Evolutionary conservation across 2,113 vertebrate genomes (phyloP).

Genomic region (Corynorhinus townsendii): DNA sequence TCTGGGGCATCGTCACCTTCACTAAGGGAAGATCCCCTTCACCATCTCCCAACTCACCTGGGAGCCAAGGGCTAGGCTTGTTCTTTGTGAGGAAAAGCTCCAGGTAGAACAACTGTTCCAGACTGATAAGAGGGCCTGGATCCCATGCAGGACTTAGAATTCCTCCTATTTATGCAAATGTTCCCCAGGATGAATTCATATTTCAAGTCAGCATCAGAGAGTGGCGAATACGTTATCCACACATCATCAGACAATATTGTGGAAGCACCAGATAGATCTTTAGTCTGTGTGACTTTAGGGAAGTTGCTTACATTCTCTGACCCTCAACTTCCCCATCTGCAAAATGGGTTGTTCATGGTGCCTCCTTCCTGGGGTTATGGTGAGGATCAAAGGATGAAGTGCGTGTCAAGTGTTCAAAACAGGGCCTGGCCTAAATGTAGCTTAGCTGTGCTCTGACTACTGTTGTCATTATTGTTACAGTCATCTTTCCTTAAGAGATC

Average conservation of each 20-base stretch:
- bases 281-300: neutral
- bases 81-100: neutral
- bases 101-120: rapidly evolving
- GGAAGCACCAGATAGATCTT: neutral
- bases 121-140: neutral
- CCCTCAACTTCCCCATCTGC: neutral
- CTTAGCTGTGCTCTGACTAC: rapidly evolving
- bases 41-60: neutral
- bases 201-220: neutral
- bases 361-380: neutral
- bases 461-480: rapidly evolving
- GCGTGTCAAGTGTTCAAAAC: neutral
- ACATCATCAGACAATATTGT: rapidly evolving
- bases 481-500: neutral
- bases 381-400: too few relatives aligned
- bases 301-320: neutral
- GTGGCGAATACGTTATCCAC: rapidly evolving
- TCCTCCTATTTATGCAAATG: too few relatives aligned
- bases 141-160: neutral
- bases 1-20: rapidly evolving
- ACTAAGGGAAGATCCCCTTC: neutral
- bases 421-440: rapidly evolving
- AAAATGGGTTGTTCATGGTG: rapidly evolving
- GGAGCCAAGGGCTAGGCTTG: neutral
- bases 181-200: rapidly evolving